phyloP scores from a whole-genome alignment of 35 echinoderm and acorn worm genomes.

The Anneissia japonica region DNA sequence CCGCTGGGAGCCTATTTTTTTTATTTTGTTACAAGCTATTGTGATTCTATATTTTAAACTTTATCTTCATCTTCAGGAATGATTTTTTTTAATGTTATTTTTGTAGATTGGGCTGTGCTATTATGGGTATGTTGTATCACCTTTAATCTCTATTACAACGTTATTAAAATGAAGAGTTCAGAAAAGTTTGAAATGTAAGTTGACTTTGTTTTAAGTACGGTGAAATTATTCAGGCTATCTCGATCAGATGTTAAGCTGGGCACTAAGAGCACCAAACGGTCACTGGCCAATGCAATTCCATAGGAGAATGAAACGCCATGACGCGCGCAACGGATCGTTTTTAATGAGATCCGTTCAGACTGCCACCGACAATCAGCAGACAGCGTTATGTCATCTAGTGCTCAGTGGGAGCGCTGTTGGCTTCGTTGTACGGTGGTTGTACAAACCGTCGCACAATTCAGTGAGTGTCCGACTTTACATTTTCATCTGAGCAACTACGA shows the following conservation, averaged over 20 bases:
- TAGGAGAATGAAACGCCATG: not conserved
- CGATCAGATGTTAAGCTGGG: not conserved
- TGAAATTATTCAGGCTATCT: not conserved
- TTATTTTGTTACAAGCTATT: too few species aligned
- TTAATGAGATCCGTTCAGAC: not conserved
- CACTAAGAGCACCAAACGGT: not conserved
- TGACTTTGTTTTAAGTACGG: not conserved
- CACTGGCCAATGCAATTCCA: not conserved
- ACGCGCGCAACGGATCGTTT: not conserved
- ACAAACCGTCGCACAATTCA: too few species aligned
- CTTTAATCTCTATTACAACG: constrained; percentile 68
- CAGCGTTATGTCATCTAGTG: too few species aligned
- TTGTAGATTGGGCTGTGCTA: constrained; percentile 77
- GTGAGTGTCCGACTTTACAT: too few species aligned
- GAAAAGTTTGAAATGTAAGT: constrained; percentile 76
- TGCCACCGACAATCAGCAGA: not conserved
- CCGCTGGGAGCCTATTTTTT: too few species aligned
- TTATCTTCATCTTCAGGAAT: too few species aligned
- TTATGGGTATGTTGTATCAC: constrained; percentile 95
- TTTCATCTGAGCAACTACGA: too few species aligned
- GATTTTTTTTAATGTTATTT: not conserved
- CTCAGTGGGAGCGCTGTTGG: too few species aligned
- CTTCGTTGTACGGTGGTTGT: too few species aligned
- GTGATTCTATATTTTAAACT: too few species aligned
- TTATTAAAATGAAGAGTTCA: constrained; percentile 52